These are phyloP conservation scores for Eidolon helvum DNA, from an alignment of 2,113 vertebrate species.

Conservation along the genomic window DNA sequence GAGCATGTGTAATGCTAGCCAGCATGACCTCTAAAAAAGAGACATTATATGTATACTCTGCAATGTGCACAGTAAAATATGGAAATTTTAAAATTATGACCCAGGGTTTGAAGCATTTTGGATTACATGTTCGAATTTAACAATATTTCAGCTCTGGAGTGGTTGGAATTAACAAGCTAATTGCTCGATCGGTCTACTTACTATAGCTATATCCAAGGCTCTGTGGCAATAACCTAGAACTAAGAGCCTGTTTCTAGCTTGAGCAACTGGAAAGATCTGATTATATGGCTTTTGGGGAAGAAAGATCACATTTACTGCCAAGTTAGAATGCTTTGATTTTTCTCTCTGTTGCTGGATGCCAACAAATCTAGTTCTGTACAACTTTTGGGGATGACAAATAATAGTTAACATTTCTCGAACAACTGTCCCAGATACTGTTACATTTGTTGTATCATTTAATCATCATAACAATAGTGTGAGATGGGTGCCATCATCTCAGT, in stretches of 20 bases:
- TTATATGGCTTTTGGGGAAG: background rate
- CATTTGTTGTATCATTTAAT: background rate
- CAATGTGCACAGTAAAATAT: background rate
- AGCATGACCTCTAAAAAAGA: background rate
- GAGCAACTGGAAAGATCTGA: background rate
- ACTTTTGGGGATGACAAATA: background rate
- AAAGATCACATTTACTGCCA: slow-evolving; percentile 25
- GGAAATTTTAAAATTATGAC: background rate
- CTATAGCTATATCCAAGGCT: background rate
- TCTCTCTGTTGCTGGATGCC: background rate
- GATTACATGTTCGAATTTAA: slow-evolving; percentile 8
- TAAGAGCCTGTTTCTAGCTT: slow-evolving; percentile 29
- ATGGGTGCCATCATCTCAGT: background rate
- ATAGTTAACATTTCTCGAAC: background rate
- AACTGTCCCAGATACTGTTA: background rate
- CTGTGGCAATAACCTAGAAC: slow-evolving; percentile 19
- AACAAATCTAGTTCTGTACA: background rate
- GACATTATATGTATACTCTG: background rate
- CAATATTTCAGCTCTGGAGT: background rate
- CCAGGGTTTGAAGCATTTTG: slow-evolving; percentile 17
- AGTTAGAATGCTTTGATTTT: slow-evolving; percentile 30
- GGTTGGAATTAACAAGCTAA: background rate
- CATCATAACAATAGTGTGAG: background rate
- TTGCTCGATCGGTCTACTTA: background rate
- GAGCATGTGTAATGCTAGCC: background rate